A percentile compares a stretch with the other conserved stretches of the same genome.
Evolutionary conservation across 35 echinoderm and acorn worm species (phyloP).

Genomic region (Apostichopus californicus): DNA sequence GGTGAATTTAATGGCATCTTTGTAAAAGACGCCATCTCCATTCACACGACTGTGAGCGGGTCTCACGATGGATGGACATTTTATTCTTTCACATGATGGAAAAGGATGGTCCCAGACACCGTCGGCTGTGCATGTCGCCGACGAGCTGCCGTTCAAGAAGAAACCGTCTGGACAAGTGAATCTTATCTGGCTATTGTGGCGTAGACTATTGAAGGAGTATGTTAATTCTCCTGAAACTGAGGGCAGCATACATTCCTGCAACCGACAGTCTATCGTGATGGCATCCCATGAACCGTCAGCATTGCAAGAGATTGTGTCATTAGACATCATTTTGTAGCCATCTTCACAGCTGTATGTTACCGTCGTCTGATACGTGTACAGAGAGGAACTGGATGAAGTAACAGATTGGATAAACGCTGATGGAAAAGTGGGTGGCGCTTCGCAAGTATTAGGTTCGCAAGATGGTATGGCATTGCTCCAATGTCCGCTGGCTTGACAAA

Average conservation of each 20-base stretch:
- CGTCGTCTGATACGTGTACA: background rate
- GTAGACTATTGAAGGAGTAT: background rate
- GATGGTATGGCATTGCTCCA: constrained; percentile 57
- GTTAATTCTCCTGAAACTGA: background rate
- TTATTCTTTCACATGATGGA: background rate
- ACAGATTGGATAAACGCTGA: background rate
- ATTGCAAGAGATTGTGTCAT: background rate
- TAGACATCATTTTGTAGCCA: background rate
- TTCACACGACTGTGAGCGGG: background rate
- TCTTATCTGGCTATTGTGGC: background rate
- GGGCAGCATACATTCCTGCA: background rate
- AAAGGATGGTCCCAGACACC: background rate
- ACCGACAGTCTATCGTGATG: background rate
- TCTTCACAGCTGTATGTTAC: background rate
- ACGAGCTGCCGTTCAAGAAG: background rate
- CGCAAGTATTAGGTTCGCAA: constrained; percentile 53
- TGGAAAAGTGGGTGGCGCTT: background rate
- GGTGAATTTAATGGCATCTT: constrained; percentile 27
- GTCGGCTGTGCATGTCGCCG: background rate
- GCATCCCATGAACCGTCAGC: constrained; percentile 13
- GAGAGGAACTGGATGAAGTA: background rate
- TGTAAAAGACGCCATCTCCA: constrained; percentile 43
- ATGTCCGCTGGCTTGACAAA: constrained; percentile 37
- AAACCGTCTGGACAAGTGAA: constrained; percentile 14
- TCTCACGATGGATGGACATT: background rate